Percentiles rank a stretch among this genome's conserved stretches.
Evolutionary conservation across 2,797 vertebrate genomes (phyloP).

Genomic region (Coregonus sp.): DNA sequence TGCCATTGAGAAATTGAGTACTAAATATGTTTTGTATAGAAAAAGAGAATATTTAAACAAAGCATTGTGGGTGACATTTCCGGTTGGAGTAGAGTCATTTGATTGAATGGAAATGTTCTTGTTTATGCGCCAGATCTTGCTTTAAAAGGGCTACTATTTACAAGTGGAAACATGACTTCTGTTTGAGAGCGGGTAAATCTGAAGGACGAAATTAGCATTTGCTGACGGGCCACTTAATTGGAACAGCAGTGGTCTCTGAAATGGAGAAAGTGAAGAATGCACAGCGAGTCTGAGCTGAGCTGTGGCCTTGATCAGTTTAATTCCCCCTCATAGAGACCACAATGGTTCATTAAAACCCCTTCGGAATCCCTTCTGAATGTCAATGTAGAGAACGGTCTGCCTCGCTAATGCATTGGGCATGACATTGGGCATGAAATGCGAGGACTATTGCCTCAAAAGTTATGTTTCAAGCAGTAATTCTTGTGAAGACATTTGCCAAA

Average conservation of each 20-base stretch:
- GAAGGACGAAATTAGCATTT: conserved; percentile 50
- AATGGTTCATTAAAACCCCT: not conserved
- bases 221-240: conserved; percentile 44
- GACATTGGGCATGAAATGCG: not conserved
- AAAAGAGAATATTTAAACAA: too few species aligned
- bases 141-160: not conserved
- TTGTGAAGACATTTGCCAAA: not conserved
- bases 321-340: not conserved
- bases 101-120: not conserved
- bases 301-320: not conserved
- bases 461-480: not conserved
- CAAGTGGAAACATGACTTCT: conserved; percentile 12
- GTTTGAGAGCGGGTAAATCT: not conserved
- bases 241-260: conserved; percentile 25
- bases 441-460: not conserved
- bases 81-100: too few species aligned
- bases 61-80: too few species aligned
- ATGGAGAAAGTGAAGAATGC: conserved; percentile 7
- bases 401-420: not conserved
- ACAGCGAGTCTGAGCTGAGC: not conserved
- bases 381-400: not conserved
- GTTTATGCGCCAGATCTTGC: not conserved
- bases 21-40: too few species aligned
- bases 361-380: not conserved
- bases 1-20: too few species aligned